phyloP scores from a whole-genome alignment of 2,888 invertebrate genomes.

The Acronicta psi region DNA sequence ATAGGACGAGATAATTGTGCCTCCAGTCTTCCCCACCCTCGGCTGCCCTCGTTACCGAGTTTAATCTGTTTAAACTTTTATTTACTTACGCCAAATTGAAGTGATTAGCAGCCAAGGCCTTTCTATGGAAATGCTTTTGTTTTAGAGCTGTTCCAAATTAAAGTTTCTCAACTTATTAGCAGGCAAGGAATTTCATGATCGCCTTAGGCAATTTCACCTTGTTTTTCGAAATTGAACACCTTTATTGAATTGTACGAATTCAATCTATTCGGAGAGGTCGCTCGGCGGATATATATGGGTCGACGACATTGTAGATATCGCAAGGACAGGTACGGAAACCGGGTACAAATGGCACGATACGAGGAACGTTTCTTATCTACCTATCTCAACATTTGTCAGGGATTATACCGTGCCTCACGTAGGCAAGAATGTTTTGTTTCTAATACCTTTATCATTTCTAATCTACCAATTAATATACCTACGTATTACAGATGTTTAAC shows the following conservation, averaged over 20 bases:
- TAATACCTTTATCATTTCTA: constrained; percentile 3
- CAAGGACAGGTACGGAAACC: constrained; percentile 50
- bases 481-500: constrained; percentile 7
- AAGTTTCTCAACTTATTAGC: constrained; percentile 58
- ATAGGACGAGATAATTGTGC: constrained; percentile 87
- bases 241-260: constrained; percentile 59
- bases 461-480: background rate
- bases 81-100: constrained; percentile 83
- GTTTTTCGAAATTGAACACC: constrained; percentile 56
- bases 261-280: constrained; percentile 58
- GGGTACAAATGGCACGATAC: constrained; percentile 47
- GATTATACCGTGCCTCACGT: constrained; percentile 33
- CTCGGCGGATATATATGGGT: constrained; percentile 54
- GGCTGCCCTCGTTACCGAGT: constrained; percentile 77
- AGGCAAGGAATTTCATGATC: constrained; percentile 46
- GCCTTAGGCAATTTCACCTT: constrained; percentile 20
- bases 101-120: constrained; percentile 76
- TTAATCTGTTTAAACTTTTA: constrained; percentile 88
- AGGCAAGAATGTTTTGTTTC: constrained; percentile 22
- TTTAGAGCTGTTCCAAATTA: constrained; percentile 64
- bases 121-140: constrained; percentile 66
- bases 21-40: constrained; percentile 62
- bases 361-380: constrained; percentile 44
- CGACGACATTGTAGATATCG: constrained; percentile 54
- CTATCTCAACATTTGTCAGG: constrained; percentile 35